Base-by-base conservation (phyloP, 2,888 invertebrate species). In the Noctua janthe region DNA sequence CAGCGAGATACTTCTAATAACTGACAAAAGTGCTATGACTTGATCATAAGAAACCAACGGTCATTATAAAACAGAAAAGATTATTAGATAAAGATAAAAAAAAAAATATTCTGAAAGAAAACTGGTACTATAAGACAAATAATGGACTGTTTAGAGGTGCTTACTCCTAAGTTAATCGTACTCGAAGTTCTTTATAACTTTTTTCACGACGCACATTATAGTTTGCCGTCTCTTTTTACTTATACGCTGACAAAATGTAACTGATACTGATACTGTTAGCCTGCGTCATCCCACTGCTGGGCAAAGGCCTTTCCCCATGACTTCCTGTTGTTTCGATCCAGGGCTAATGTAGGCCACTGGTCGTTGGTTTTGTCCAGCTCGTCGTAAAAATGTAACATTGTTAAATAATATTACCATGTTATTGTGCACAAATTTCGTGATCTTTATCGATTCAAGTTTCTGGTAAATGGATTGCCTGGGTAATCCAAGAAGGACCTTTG, bases 391-490 rank as follows among this genome's bases (percentile, higher is more conserved):
- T 47, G 13, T 35, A 15, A 39, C 35, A 4, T 39, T 67, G 47
- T 56, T 39, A 56, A 66, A 69, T 39, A 67, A 20, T 49, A 20
- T 69, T 69, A 5, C 11, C 10, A 49, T 15, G 13, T 66, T 76
- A 13, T 29, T 56, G 23, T 74, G 35, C n/a, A 43, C 3, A 67
- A 49, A 71, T 29, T 29, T 29, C 29, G 49, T 23, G 47, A 89
- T 81, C 87, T 82, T 81, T 91, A 91, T 4, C 35, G 35, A 10
- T 35, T 64, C 8, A 20, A 7, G 20, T 35, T 90, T 91, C 88
- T 91, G 91, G 87, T 91, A 90, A 66, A 66, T 20, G 83, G 80
- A 85, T 87, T 81, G 82, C 71, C 67, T 54, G 66, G 15, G 35
- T 74, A 47, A 86, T 86, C 67, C 39, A 29, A 20, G 54, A 59